Conservation (phyloP, 2,888 invertebrate genomes). For the Ptychoptera albimana region DNA sequence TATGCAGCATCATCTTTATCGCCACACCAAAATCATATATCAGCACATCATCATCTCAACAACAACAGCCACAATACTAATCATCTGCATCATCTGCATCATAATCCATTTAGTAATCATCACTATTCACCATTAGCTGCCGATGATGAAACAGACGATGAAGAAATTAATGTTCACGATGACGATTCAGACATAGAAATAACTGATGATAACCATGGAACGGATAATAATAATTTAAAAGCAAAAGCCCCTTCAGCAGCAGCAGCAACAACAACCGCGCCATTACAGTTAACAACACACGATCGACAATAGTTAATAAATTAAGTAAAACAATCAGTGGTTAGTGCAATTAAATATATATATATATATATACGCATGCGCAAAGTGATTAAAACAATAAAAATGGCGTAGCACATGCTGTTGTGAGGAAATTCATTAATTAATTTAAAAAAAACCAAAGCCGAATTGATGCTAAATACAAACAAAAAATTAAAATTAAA, state of each 20-base stretch:
- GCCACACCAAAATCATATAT: too few relatives aligned
- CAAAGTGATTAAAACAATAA: too few relatives aligned
- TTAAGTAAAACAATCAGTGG: too few relatives aligned
- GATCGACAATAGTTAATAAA: conserved; percentile 16
- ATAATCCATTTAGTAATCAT: conserved; percentile 19
- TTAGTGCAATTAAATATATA: too few relatives aligned
- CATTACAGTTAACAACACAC: conserved; percentile 29
- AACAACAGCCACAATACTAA: too few relatives aligned
- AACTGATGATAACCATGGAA: conserved; percentile 24
- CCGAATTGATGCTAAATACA: too few relatives aligned
- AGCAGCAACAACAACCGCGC: conserved; percentile 5
- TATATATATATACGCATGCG: too few relatives aligned
- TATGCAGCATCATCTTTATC: conserved; percentile 20
- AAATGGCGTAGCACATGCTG: too few relatives aligned
- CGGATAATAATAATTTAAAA: conserved; percentile 2
- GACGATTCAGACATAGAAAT: conserved; percentile 54
- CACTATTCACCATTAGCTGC: conserved; percentile 9
- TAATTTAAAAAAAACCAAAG: too few relatives aligned
- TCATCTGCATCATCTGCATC: not conserved
- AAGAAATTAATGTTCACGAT: conserved; percentile 69
- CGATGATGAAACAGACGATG: conserved; percentile 37
- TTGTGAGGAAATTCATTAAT: too few relatives aligned
- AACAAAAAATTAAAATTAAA: too few relatives aligned
- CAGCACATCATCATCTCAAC: too few relatives aligned
- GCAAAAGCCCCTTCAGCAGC: not conserved